Conservation (phyloP, 2,888 invertebrate species). For the Campoplex capitator region DNA sequence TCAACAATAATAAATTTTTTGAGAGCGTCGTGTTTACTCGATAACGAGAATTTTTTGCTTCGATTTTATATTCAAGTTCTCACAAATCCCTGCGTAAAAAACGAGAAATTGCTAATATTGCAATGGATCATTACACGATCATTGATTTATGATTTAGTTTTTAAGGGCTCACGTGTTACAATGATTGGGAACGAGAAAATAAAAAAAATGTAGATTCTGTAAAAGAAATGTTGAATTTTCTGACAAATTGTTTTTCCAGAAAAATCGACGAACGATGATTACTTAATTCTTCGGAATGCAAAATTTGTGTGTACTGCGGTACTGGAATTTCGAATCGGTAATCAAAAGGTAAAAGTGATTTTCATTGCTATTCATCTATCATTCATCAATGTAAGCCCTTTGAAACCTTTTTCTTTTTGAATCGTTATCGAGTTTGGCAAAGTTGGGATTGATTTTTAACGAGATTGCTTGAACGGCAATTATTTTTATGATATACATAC, state of each 20-base stretch:
- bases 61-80: neutral
- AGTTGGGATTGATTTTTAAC: neutral
- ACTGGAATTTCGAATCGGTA: neutral
- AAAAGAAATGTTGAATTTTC: neutral
- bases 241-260: neutral
- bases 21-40: neutral
- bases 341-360: neutral
- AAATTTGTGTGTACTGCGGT: neutral
- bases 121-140: neutral
- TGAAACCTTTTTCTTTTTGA: neutral
- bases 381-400: neutral
- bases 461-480: constrained; percentile 24
- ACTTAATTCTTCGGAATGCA: neutral
- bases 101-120: neutral
- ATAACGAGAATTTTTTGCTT: neutral
- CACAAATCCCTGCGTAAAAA: neutral
- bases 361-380: neutral
- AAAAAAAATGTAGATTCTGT: neutral
- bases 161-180: neutral
- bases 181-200: neutral
- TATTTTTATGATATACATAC: constrained; percentile 15
- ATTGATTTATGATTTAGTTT: neutral
- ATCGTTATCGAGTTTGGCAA: neutral
- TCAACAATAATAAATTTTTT: neutral
- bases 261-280: neutral